Percentiles rank a stretch among this genome's conserved stretches.
Evolutionary conservation across 2,113 vertebrate genomes (phyloP).

Genomic region (Microcebus griseorufus): DNA sequence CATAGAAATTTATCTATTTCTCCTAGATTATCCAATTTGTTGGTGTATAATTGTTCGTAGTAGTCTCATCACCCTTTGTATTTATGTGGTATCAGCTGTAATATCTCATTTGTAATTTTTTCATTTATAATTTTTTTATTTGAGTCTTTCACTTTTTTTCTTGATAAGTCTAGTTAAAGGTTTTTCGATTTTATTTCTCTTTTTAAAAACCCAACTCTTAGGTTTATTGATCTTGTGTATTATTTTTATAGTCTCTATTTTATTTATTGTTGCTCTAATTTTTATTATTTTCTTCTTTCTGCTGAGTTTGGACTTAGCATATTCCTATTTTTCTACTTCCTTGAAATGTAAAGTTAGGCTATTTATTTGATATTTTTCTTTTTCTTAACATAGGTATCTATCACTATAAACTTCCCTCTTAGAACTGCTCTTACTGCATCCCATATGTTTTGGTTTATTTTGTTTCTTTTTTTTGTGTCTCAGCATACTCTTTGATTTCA

Average conservation of each 20-base stretch:
- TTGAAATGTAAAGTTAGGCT: background rate
- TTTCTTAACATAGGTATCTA: background rate
- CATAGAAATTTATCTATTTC: background rate
- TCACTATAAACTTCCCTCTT: background rate
- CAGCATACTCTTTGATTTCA: background rate
- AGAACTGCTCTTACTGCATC: background rate
- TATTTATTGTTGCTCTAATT: background rate
- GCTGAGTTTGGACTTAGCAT: background rate
- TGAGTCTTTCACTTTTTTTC: background rate
- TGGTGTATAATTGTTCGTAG: background rate
- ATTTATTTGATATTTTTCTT: background rate
- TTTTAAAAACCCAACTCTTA: background rate
- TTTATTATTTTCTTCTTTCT: background rate
- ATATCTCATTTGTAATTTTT: background rate
- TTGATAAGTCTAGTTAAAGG: background rate
- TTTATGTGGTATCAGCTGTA: background rate
- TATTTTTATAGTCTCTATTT: background rate
- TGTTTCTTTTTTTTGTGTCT: background rate
- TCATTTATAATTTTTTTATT: background rate
- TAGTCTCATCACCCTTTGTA: background rate
- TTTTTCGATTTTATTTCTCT: background rate
- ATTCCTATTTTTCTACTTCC: background rate
- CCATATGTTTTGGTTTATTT: background rate
- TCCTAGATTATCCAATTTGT: background rate
- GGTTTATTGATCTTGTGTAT: background rate